A percentile compares a stretch with the other conserved stretches of the same genome.
Evolutionary conservation across 23 tunicate species (phyloP).

Genomic region (Phallusia fumigata): DNA sequence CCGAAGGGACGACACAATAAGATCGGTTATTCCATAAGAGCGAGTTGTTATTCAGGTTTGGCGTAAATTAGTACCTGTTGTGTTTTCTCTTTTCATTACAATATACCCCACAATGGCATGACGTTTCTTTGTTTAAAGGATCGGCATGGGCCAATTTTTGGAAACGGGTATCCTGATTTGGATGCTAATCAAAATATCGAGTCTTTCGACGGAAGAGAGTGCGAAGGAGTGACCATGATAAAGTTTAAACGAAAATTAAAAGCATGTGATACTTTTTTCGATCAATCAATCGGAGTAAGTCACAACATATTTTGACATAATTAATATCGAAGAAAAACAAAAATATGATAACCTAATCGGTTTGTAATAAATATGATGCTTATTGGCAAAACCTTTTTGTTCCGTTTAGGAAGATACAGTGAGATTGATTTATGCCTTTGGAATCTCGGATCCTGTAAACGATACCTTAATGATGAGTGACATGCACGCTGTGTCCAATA

Average conservation of each 20-base stretch:
- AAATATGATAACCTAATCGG: too few species aligned
- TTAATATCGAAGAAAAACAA: too few species aligned
- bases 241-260: slow-evolving; percentile 25
- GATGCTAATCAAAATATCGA: slow-evolving; percentile 29
- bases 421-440: not conserved
- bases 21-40: too few species aligned
- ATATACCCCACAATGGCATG: too few species aligned
- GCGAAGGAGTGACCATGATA: slow-evolving; percentile 34
- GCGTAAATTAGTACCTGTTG: too few species aligned
- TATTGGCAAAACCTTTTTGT: not conserved
- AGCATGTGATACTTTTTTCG: not conserved
- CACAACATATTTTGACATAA: not conserved
- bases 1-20: too few species aligned
- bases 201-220: slow-evolving; percentile 11
- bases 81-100: too few species aligned
- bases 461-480: not conserved
- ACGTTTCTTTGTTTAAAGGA: slow-evolving; percentile 21
- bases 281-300: not conserved
- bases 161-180: slow-evolving; percentile 25
- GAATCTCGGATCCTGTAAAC: not conserved
- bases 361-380: too few species aligned
- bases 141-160: slow-evolving; percentile 25
- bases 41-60: too few species aligned
- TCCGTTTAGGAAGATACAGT: not conserved
- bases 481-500: not conserved